These are phyloP conservation scores for Monopterus albus DNA, from an alignment of 2,113 vertebrate species.

Conservation along the genomic window DNA sequence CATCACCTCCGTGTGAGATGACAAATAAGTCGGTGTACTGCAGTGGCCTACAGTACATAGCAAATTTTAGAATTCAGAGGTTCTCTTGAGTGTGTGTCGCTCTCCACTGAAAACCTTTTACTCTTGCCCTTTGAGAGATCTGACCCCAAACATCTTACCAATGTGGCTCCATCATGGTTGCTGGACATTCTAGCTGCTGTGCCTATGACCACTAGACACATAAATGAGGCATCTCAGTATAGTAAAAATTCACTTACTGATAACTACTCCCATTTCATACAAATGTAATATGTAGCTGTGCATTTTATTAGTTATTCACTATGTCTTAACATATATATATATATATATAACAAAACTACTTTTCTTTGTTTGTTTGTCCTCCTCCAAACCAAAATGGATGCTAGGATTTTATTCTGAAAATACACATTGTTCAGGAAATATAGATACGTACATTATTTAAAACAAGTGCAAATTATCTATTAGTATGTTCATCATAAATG, in stretches of 20 bases:
- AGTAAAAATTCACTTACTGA: background rate
- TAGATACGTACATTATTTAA: too few relatives aligned
- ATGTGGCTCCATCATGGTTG: conserved; percentile 2
- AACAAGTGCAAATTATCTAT: background rate
- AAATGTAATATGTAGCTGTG: conserved; percentile 2
- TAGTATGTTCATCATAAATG: background rate
- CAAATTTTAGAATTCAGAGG: conserved; percentile 17
- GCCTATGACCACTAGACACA: background rate
- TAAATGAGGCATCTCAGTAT: background rate
- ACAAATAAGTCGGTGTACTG: conserved; percentile 87
- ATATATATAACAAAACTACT: too few relatives aligned
- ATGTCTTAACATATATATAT: too few relatives aligned
- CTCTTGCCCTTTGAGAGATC: background rate
- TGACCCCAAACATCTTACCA: background rate
- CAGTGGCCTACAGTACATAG: background rate
- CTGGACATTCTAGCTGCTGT: background rate
- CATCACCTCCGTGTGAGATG: conserved; percentile 83
- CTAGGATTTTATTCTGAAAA: too few relatives aligned
- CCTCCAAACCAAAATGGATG: too few relatives aligned
- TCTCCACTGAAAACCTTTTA: conserved; percentile 18
- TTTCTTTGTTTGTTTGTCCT: too few relatives aligned
- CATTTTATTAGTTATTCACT: too few relatives aligned
- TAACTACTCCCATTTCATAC: background rate
- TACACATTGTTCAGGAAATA: too few relatives aligned
- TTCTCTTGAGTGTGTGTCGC: too few relatives aligned